phyloP scores from a whole-genome alignment of 1,140 invertebrate genomes.

The Probaryconus sp. region DNA sequence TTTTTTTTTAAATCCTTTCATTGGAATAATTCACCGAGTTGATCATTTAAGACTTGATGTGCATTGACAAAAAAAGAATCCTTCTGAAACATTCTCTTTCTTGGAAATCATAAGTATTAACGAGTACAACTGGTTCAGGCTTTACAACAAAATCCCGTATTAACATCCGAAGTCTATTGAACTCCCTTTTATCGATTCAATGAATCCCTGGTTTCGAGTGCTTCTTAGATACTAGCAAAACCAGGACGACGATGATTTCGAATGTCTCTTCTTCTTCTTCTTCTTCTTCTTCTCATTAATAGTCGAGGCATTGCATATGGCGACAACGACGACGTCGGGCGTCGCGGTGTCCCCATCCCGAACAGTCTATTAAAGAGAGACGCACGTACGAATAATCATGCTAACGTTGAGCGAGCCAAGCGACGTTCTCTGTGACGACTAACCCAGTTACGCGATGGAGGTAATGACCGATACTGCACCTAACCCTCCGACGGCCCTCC shows the following conservation, averaged over 20 bases:
- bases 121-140: constrained; percentile 10
- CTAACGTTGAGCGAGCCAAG: constrained; percentile 69
- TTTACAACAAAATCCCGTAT: constrained; percentile 24
- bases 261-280: constrained; percentile 4
- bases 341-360: constrained; percentile 24
- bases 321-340: constrained; percentile 26
- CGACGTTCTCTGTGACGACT: constrained; percentile 77
- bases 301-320: constrained; percentile 21
- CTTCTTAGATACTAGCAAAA: constrained; percentile 33
- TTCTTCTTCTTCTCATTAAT: constrained; percentile 12
- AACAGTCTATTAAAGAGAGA: constrained; percentile 38
- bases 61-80: no score
- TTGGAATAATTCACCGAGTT: no score
- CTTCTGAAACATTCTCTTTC: not conserved
- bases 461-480: constrained; percentile 78
- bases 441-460: constrained; percentile 78
- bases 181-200: constrained; percentile 47
- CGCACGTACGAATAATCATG: constrained; percentile 59
- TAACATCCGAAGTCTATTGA: constrained; percentile 44
- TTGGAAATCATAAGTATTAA: not conserved
- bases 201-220: constrained; percentile 24
- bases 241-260: constrained; percentile 23
- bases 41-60: no score
- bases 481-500: constrained; percentile 70
- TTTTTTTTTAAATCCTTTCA: no score